Percentiles rank a stretch among this genome's conserved stretches.
These are phyloP conservation scores for Drosophila pseudoananassae DNA, from an alignment of 1,140 invertebrate genomes.

Conservation along the genomic window DNA sequence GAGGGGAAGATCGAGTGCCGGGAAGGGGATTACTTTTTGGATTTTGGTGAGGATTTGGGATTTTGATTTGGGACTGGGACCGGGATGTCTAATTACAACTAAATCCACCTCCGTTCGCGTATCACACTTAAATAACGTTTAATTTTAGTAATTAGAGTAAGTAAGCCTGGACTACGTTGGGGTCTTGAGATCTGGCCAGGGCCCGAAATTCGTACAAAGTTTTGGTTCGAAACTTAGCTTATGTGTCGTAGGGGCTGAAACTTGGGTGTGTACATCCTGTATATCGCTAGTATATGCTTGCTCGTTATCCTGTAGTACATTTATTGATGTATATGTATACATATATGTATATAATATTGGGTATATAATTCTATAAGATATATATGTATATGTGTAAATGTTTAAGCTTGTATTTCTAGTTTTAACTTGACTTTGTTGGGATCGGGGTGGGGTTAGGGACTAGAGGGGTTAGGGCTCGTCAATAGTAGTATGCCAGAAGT, in stretches of 20 bases:
- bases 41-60: not conserved
- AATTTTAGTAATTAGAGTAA: not conserved
- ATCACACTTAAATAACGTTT: slow-evolving; percentile 29
- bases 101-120: slow-evolving; percentile 30
- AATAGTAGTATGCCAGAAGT: not conserved
- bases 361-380: slow-evolving; percentile 31
- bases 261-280: slow-evolving; percentile 1
- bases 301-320: slow-evolving; percentile 1
- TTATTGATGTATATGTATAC: slow-evolving; percentile 1
- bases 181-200: not conserved
- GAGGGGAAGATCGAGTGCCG: not conserved
- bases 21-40: too few species aligned
- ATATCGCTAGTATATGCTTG: not conserved
- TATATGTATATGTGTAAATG: slow-evolving; percentile 33
- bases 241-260: not conserved
- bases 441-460: too few species aligned
- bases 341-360: slow-evolving; percentile 32
- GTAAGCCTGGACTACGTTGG: not conserved
- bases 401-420: slow-evolving; percentile 3
- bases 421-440: not conserved
- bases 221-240: slow-evolving; percentile 20
- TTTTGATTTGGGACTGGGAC: not conserved
- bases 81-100: slow-evolving; percentile 1
- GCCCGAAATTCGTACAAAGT: slow-evolving; percentile 35
- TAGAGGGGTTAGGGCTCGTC: too few species aligned